These are phyloP conservation scores for Leptinotarsa juncta DNA, from an alignment of 2,888 invertebrate genomes.

Conservation along the genomic window DNA sequence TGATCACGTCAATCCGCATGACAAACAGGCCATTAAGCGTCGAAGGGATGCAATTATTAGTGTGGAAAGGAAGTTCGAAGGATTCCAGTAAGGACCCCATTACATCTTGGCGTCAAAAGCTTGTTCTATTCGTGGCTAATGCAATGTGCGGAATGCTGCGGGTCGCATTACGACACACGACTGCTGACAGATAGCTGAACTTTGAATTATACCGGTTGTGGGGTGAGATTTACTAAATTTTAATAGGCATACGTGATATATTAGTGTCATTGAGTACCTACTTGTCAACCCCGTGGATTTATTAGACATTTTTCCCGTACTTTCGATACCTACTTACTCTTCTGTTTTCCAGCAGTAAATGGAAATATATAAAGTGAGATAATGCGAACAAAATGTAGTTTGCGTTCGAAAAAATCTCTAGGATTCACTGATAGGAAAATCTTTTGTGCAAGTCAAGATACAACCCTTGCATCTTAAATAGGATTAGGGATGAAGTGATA, in stretches of 20 bases:
- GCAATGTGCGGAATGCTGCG: constrained; percentile 55
- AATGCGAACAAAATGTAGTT: no score
- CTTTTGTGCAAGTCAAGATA: no score
- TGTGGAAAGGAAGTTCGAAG: constrained; percentile 42
- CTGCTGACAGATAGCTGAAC: constrained; percentile 54
- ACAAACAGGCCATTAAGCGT: constrained; percentile 45
- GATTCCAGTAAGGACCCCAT: constrained; percentile 20
- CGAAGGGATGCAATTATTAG: constrained; percentile 23
- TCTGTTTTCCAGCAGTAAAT: no score
- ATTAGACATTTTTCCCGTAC: neutral
- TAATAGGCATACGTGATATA: constrained; percentile 12
- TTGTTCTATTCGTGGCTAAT: constrained; percentile 53
- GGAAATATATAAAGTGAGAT: no score
- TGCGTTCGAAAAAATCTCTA: no score
- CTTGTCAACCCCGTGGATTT: neutral
- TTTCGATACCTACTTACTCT: neutral
- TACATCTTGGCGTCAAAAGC: neutral
- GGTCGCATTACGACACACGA: constrained; percentile 59
- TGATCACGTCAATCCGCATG: neutral
- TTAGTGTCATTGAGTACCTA: neutral
- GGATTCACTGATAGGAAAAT: no score
- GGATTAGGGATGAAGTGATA: no score
- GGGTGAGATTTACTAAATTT: constrained; percentile 31
- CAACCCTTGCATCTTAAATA: no score
- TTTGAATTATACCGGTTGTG: constrained; percentile 34